phyloP scores from a whole-genome alignment of 2,797 vertebrate genomes.

The Cetoscarus ocellatus region DNA sequence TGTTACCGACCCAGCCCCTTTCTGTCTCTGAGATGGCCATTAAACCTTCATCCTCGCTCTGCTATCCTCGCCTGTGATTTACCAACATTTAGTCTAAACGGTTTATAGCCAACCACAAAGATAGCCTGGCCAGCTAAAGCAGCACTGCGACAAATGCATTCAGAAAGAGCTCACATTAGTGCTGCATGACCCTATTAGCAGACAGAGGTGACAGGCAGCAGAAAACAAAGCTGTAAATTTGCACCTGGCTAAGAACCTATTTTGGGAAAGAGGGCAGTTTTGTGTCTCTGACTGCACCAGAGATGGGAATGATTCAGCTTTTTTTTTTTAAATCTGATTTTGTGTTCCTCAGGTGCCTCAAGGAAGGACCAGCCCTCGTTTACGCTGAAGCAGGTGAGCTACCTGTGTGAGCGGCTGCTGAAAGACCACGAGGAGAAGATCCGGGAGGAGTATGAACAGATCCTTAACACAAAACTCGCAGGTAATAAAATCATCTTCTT shows the following conservation, averaged over 20 bases:
- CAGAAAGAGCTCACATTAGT: conserved; percentile 27
- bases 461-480: conserved; percentile 94
- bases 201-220: conserved; percentile 29
- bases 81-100: conserved; percentile 38
- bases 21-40: conserved; percentile 28
- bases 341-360: conserved; percentile 80
- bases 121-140: conserved; percentile 22
- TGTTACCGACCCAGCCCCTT: conserved; percentile 33
- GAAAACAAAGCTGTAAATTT: conserved; percentile 48
- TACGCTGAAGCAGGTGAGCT: conserved; percentile 92
- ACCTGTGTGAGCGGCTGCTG: conserved; percentile 92
- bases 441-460: conserved; percentile 94
- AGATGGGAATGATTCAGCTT: background rate
- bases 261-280: conserved; percentile 24
- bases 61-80: conserved; percentile 50
- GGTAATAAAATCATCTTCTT: conserved; percentile 73
- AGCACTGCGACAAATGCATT: conserved; percentile 30
- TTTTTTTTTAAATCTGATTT: conserved; percentile 19
- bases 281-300: conserved; percentile 1
- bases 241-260: conserved; percentile 23
- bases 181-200: conserved; percentile 40
- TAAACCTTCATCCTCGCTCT: conserved; percentile 30
- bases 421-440: conserved; percentile 96
- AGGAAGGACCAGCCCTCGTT: conserved; percentile 94
- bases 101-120: conserved; percentile 48